Evolutionary conservation across 2,113 vertebrate species (phyloP).

Genomic region (Chaetura pelagica): DNA sequence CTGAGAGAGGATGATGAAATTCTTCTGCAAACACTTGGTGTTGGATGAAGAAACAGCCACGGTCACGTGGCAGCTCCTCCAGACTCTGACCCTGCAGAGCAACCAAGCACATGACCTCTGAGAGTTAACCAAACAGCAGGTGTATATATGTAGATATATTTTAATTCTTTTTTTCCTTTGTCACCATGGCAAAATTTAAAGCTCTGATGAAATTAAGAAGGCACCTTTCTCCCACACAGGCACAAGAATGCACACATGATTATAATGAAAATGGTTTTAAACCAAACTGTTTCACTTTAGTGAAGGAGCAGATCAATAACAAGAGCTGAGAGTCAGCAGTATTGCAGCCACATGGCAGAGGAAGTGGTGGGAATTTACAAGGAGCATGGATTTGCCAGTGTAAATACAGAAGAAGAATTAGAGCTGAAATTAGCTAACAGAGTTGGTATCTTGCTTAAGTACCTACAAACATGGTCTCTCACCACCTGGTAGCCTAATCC

Average conservation of each 20-base stretch:
- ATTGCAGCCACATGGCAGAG: background rate
- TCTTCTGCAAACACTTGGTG: background rate
- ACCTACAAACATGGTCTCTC: background rate
- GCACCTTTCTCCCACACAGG: background rate
- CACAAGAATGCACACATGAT: accelerated
- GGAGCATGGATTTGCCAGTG: background rate
- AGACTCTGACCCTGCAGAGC: constrained; percentile 33
- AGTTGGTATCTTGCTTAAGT: background rate
- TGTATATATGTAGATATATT: background rate
- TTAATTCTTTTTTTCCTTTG: background rate
- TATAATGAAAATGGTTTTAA: background rate
- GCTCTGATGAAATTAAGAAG: background rate
- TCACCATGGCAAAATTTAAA: background rate
- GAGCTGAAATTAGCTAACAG: background rate
- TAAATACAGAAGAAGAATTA: background rate
- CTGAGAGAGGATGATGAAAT: constrained; percentile 8
- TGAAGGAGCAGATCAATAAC: accelerated
- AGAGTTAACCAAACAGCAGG: constrained; percentile 15
- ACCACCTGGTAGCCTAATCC: accelerated
- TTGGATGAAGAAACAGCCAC: background rate
- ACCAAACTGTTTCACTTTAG: background rate
- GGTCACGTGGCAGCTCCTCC: background rate
- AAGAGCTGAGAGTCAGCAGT: background rate
- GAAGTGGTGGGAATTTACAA: background rate
- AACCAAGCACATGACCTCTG: accelerated